Conservation (phyloP, 2,888 invertebrate genomes). For the Smittia aterrima region DNA sequence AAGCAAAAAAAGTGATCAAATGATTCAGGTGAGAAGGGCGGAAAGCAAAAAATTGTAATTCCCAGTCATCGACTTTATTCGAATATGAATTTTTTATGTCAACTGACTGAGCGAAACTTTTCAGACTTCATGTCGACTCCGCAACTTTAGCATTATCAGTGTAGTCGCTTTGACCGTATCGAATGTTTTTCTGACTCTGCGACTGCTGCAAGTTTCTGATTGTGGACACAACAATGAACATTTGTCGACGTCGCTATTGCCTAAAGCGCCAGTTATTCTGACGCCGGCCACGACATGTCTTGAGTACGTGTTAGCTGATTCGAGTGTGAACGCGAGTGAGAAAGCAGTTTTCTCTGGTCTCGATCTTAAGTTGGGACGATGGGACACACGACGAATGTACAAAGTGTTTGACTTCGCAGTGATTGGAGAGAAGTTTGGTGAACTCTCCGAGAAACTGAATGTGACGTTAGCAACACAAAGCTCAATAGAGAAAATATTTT, state of each 20-base stretch:
- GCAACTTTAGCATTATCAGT: slow-evolving; percentile 47
- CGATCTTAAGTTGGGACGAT: slow-evolving; percentile 68
- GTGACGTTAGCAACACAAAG: slow-evolving; percentile 83
- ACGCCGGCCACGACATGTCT: slow-evolving; percentile 43
- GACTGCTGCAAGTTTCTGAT: slow-evolving; percentile 57
- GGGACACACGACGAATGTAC: slow-evolving; percentile 70
- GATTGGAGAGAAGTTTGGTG: slow-evolving; percentile 65
- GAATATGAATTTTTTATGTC: neutral
- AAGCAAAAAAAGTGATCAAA: slow-evolving; percentile 27
- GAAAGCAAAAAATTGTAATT: neutral
- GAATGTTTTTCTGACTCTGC: slow-evolving; percentile 61
- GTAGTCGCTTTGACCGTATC: slow-evolving; percentile 65
- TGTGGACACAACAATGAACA: slow-evolving; percentile 47
- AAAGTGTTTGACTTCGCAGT: slow-evolving; percentile 71
- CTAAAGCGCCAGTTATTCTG: slow-evolving; percentile 43
- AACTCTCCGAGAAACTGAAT: slow-evolving; percentile 59
- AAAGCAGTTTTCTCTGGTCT: slow-evolving; percentile 58
- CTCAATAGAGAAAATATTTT: slow-evolving; percentile 77
- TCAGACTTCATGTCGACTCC: slow-evolving; percentile 41
- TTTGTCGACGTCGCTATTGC: slow-evolving; percentile 44
- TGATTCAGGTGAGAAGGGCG: slow-evolving; percentile 31
- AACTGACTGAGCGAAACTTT: neutral
- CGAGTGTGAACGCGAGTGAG: slow-evolving; percentile 48
- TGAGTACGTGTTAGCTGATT: slow-evolving; percentile 48
- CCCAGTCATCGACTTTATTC: neutral